Conservation (phyloP, 2,888 invertebrate species). For the Lydus trimaculatus region DNA sequence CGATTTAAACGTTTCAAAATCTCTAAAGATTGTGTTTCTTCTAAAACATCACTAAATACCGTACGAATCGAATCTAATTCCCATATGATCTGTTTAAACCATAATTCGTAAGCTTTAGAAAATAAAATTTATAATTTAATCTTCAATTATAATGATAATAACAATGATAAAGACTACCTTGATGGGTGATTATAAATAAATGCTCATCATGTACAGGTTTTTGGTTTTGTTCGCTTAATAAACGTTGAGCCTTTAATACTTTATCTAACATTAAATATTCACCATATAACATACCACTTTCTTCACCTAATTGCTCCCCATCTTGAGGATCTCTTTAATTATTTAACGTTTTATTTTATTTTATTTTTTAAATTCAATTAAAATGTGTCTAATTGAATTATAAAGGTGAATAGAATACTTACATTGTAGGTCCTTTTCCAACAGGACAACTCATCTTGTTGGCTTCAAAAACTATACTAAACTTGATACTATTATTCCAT, state of each 20-base stretch:
- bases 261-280: constrained; percentile 93
- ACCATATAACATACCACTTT: constrained; percentile 85
- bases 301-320: constrained; percentile 69
- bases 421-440: constrained; percentile 32
- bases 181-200: constrained; percentile 96
- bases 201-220: constrained; percentile 94
- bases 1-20: constrained; percentile 91
- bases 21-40: constrained; percentile 92
- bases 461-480: constrained; percentile 42
- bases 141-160: constrained; percentile 2
- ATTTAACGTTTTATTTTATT: too few species aligned
- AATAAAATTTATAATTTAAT: constrained; percentile 18
- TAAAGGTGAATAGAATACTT: constrained; percentile 36
- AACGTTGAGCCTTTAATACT: constrained; percentile 79
- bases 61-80: constrained; percentile 93
- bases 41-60: constrained; percentile 79
- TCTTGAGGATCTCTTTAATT: constrained; percentile 55
- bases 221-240: constrained; percentile 78
- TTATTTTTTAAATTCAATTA: too few species aligned
- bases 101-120: constrained; percentile 91
- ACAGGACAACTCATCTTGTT: constrained; percentile 52
- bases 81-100: constrained; percentile 99
- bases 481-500: constrained; percentile 28
- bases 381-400: constrained; percentile 8
- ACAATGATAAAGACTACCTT: constrained; percentile 72